Conservation (phyloP, 2,888 invertebrate species). For the Caenorhabditis sp. region DNA sequence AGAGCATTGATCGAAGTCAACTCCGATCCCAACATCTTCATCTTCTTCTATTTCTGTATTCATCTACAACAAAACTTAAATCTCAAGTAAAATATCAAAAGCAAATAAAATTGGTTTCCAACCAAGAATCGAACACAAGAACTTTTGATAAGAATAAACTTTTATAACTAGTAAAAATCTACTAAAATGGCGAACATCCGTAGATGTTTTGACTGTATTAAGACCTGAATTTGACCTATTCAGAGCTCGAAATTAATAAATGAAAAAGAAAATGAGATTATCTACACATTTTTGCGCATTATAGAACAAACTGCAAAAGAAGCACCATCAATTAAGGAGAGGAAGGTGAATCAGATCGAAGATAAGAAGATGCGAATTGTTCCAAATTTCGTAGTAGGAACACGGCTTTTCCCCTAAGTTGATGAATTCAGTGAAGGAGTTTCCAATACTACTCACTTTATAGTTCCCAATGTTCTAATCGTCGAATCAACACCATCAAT, state of each 20-base stretch:
- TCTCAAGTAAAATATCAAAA: too few relatives aligned
- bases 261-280: neutral
- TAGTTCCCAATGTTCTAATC: constrained; percentile 54
- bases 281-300: neutral
- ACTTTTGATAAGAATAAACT: neutral
- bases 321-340: constrained; percentile 20
- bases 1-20: constrained; percentile 31
- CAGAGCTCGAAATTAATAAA: neutral
- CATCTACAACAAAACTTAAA: neutral
- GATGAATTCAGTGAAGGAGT: neutral
- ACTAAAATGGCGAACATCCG: neutral
- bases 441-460: constrained; percentile 57
- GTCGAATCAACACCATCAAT: constrained; percentile 62
- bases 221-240: neutral
- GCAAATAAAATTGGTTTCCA: neutral
- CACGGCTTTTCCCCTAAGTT: constrained; percentile 63
- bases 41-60: constrained; percentile 28
- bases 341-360: constrained; percentile 57
- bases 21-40: constrained; percentile 29
- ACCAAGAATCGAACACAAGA: neutral
- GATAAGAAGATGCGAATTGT: constrained; percentile 59
- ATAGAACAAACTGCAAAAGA: neutral
- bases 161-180: neutral
- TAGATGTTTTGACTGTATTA: too few relatives aligned
- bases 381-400: constrained; percentile 64